phyloP scores from a whole-genome alignment of 2,113 vertebrate species.

The Cromileptes altivelis region DNA sequence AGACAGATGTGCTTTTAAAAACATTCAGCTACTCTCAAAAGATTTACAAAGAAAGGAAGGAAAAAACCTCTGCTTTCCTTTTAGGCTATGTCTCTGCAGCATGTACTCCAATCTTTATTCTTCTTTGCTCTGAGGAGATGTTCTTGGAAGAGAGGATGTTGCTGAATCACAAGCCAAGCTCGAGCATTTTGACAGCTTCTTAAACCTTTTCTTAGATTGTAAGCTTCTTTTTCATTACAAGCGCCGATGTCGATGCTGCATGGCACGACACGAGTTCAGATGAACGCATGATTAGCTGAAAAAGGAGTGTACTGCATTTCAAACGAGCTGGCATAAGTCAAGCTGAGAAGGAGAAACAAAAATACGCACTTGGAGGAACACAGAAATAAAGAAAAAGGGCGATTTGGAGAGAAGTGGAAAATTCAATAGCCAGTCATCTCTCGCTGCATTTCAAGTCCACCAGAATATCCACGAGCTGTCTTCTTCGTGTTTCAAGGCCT shows the following conservation, averaged over 20 bases:
- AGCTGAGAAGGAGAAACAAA: constrained; percentile 22
- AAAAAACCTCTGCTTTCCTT: constrained; percentile 28
- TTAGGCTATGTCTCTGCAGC: constrained; percentile 48
- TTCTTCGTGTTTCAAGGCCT: constrained; percentile 51
- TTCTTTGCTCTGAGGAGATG: constrained; percentile 30
- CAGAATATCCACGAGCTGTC: constrained; percentile 33
- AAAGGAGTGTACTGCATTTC: constrained; percentile 42
- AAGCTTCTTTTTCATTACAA: constrained; percentile 44
- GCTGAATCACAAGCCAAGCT: constrained; percentile 49
- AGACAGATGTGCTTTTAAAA: constrained; percentile 54
- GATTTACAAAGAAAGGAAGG: constrained; percentile 13
- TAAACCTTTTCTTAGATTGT: constrained; percentile 27
- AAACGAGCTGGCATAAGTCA: constrained; percentile 31
- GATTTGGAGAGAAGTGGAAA: background rate
- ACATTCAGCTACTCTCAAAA: constrained; percentile 27
- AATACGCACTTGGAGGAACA: background rate
- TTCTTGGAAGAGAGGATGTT: constrained; percentile 36
- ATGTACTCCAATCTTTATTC: constrained; percentile 39
- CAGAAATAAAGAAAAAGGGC: constrained; percentile 10
- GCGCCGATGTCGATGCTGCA: constrained; percentile 41
- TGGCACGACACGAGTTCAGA: constrained; percentile 53
- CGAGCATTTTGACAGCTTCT: constrained; percentile 46
- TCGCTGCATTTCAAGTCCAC: constrained; percentile 46
- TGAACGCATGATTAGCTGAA: constrained; percentile 61
- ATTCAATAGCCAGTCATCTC: constrained; percentile 43